A percentile compares a stretch with the other conserved stretches of the same genome.
Evolutionary conservation across 2,113 vertebrate species (phyloP).

Genomic region (Anguilla rostrata): DNA sequence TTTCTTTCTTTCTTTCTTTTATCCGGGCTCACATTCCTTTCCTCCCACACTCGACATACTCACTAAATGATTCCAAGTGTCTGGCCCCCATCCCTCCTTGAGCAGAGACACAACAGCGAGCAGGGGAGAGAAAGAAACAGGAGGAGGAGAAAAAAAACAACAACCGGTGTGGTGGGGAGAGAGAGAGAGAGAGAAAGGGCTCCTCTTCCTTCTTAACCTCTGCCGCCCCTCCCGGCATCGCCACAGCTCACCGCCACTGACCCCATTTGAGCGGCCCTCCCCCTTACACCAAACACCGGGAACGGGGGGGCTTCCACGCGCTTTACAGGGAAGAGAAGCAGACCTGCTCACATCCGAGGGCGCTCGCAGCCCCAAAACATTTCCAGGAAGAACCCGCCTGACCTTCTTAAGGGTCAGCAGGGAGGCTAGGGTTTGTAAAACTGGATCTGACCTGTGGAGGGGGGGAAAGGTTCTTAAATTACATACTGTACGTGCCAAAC

Average conservation of each 20-base stretch:
- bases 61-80: slow-evolving; percentile 80
- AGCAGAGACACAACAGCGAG: slow-evolving; percentile 42
- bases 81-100: slow-evolving; percentile 68
- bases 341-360: too few relatives aligned
- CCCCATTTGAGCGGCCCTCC: background rate
- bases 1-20: slow-evolving; percentile 71
- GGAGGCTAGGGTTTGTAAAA: background rate
- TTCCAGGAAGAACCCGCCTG: background rate
- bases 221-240: background rate
- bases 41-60: slow-evolving; percentile 75
- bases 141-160: slow-evolving; percentile 32
- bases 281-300: background rate
- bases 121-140: background rate
- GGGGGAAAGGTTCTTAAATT: background rate
- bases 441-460: background rate
- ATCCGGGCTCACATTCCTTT: slow-evolving; percentile 76
- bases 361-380: too few relatives aligned
- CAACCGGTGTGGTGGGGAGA: slow-evolving; percentile 53
- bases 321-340: too few relatives aligned
- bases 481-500: background rate
- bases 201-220: slow-evolving; percentile 10
- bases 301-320: background rate
- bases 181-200: slow-evolving; percentile 24
- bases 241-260: background rate
- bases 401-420: background rate